Evolutionary conservation across 1,140 invertebrate genomes (phyloP), one percentile per base, ranked within the genome.

Genomic region (Ladona fulva): DNA sequence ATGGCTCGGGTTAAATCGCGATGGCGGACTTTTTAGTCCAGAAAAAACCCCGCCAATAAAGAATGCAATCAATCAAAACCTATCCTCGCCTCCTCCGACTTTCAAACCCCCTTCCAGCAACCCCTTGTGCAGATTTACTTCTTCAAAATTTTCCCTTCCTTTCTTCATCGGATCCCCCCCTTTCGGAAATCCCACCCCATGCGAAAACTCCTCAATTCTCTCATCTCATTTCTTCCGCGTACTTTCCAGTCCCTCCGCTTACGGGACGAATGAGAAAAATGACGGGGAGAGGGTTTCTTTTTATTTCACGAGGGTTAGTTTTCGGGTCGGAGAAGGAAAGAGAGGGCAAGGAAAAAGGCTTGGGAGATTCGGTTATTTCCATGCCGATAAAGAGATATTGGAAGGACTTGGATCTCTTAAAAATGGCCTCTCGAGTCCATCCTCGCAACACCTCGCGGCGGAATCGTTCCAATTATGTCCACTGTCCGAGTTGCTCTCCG

Each of bases 51-150:
- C 52, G 52, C 52, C 52, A 66, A 66, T 66, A 22, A 66, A 66
- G 52, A 66, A 66, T 66, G 52, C 14, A 66, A 66, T 66, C 52
- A 66, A 66, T 66, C 52, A 66, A 16, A 66, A 66, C 52, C 52
- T 66, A 16, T 66, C 52, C n/a, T 22, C n/a, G 16, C 14, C 19
- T 19, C 10, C 19, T 19, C 44, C 44, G 44, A 11, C 44, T 52
- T 19, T 52, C 44, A 10, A 10, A 11, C 44, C 44, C 44, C 19
- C 44, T 19, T 19, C 19, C 44, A 52, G 10, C 44, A 19, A 10
- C 44, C 52, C 52, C 52, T 22, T 66, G 3, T 12, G 52, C 52
- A 66, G 16, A 19, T 66, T 12, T 22, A 16, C 14, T 66, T 66
- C 52, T 66, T 66, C 52, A 16, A 16, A 66, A 22, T 66, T 37